Percentiles rank a stretch among this genome's conserved stretches.
phyloP scores from a whole-genome alignment of 23 tunicate species.

The Pegea sp. region DNA sequence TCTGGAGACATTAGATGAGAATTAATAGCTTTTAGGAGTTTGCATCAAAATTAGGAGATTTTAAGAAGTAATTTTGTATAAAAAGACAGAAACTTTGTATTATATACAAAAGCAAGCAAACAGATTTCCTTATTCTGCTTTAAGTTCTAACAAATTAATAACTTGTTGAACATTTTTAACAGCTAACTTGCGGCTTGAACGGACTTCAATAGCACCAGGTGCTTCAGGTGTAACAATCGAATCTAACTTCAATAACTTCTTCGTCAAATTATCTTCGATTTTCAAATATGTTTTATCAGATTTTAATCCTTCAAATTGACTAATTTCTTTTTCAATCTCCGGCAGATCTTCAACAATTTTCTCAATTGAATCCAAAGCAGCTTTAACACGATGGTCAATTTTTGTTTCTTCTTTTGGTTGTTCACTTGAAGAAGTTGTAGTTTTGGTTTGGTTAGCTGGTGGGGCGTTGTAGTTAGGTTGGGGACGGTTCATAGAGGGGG shows the following conservation, averaged over 20 bases:
- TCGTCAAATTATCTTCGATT: slow-evolving; percentile 10
- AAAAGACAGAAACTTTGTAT: too few species aligned
- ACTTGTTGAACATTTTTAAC: slow-evolving; percentile 18
- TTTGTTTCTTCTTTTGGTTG: background rate
- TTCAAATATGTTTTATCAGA: slow-evolving; percentile 12
- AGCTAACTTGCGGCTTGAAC: slow-evolving; percentile 8
- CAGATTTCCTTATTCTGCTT: background rate
- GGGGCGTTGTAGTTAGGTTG: too few species aligned
- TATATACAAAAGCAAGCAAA: too few species aligned
- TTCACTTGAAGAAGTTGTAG: too few species aligned
- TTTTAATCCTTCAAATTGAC: slow-evolving; percentile 6
- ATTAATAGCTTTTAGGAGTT: too few species aligned
- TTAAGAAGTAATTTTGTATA: too few species aligned
- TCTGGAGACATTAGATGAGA: too few species aligned
- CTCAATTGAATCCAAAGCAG: slow-evolving; percentile 4
- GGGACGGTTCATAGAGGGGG: too few species aligned
- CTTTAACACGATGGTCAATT: slow-evolving; percentile 6
- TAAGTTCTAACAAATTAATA: slow-evolving; percentile 11
- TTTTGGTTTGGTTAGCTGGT: too few species aligned
- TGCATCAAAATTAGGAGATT: too few species aligned
- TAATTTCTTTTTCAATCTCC: slow-evolving; percentile 13
- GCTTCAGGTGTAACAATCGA: slow-evolving; percentile 4
- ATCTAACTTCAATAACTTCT: slow-evolving; percentile 9
- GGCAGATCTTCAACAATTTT: slow-evolving; percentile 4
- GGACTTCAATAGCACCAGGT: slow-evolving; percentile 1